A percentile compares a stretch with the other conserved stretches of the same genome.
These are phyloP conservation scores for Netelia fuscicornis DNA, from an alignment of 2,888 invertebrate species.

Conservation along the genomic window DNA sequence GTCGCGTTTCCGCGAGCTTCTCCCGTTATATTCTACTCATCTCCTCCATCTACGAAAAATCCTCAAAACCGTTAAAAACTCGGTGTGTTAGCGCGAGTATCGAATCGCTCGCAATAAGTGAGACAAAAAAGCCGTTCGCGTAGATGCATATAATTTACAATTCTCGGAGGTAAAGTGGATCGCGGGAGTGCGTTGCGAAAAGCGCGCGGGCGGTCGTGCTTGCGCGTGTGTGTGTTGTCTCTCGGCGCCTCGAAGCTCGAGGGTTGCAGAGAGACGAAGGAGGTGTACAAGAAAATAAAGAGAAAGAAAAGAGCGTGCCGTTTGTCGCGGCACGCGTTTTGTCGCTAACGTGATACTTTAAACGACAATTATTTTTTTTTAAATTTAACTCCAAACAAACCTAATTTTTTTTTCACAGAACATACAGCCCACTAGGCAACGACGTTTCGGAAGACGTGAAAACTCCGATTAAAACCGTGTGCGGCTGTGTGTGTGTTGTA, in stretches of 20 bases:
- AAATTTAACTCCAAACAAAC: neutral
- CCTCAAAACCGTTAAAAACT: neutral
- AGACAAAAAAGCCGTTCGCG: neutral
- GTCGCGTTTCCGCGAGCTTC: constrained; percentile 1
- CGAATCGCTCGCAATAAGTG: neutral
- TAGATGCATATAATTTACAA: neutral
- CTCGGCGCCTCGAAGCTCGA: constrained; percentile 20
- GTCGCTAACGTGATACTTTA: neutral
- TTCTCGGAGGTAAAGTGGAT: constrained; percentile 5
- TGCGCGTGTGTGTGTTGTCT: constrained; percentile 22
- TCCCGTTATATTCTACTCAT: constrained; percentile 9
- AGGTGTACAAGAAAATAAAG: constrained; percentile 15
- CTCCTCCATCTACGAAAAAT: neutral
- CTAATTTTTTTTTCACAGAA: neutral
- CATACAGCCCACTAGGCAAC: neutral
- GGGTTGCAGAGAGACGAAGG: constrained; percentile 13
- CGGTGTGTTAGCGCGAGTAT: neutral
- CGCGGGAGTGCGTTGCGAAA: constrained; percentile 51
- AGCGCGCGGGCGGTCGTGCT: constrained; percentile 52
- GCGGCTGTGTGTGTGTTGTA: constrained; percentile 45
- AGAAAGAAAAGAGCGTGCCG: constrained; percentile 45
- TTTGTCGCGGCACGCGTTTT: constrained; percentile 60
- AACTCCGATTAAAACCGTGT: constrained; percentile 31
- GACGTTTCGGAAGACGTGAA: constrained; percentile 49
- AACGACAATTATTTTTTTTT: neutral